Percentiles rank a stretch among this genome's conserved stretches.
Conservation (phyloP, 2,888 invertebrate genomes). For the Hydrotaea cyrtoneurina region DNA sequence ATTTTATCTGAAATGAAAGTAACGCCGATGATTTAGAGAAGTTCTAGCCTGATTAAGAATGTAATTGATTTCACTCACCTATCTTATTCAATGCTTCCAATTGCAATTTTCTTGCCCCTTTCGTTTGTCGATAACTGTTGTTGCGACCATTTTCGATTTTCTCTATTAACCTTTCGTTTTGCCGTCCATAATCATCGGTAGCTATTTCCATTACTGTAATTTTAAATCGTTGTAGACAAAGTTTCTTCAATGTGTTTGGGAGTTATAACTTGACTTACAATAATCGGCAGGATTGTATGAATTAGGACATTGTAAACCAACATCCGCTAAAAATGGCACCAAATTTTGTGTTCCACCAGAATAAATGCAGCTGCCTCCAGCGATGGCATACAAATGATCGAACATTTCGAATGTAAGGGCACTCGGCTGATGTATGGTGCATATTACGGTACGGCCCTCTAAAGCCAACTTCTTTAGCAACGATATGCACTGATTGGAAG, state of each 20-base stretch:
- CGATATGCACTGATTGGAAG: constrained; percentile 90
- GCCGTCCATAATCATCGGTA: constrained; percentile 88
- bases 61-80: constrained; percentile 75
- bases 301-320: constrained; percentile 89
- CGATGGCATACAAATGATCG: constrained; percentile 92
- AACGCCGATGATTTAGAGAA: not conserved
- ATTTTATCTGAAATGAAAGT: constrained; percentile 80
- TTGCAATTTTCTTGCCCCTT: constrained; percentile 77
- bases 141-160: constrained; percentile 85
- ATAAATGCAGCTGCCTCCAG: constrained; percentile 89
- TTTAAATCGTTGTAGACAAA: not conserved
- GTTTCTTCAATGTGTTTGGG: not conserved
- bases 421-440: constrained; percentile 95
- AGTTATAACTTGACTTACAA: constrained; percentile 82
- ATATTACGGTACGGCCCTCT: constrained; percentile 92
- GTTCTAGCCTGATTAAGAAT: not conserved
- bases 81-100: constrained; percentile 78
- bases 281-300: constrained; percentile 96
- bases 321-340: constrained; percentile 87
- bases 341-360: constrained; percentile 89
- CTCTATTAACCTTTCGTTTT: constrained; percentile 82
- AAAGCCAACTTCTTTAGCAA: constrained; percentile 90
- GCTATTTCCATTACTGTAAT: constrained; percentile 89
- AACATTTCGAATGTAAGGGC: constrained; percentile 93
- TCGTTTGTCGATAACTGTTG: constrained; percentile 82